Base-by-base conservation (phyloP, 2,113 vertebrate species). In the Rousettus leschenaultii region DNA sequence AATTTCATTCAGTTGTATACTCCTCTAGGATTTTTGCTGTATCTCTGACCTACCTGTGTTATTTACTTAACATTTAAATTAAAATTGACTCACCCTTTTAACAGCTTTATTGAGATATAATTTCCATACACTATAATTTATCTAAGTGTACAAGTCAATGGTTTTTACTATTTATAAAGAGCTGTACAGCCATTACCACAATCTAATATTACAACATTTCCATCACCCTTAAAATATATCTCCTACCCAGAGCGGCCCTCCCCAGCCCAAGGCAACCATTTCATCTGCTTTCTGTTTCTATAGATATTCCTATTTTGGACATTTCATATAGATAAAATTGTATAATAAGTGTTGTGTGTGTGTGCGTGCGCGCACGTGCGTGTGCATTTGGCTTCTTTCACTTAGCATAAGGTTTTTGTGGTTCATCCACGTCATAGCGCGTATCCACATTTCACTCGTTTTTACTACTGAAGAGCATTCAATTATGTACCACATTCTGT, bases 201-300 rank as follows among this genome's bases (percentile, higher is more conserved):
- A 51, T 83, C 10, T 86, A 90, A 92, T 86, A 71, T 94, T 65
- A 83, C 43, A 93, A 70, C 30, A 95, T 63, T 77, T 86, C 45
- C 53, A 94, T 70, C 2, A 75, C 22, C 8, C 18, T n/a, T 14
- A 13, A 57, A 90, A 95, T 38, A 95, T 91, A 85, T 63, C 19
- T 33, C 12, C 40, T 14, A 84, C 0, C 38, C 19, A 80, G 3
- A 24, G 40, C 13, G 79, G 48, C 70, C 48, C 33, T 13, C 53
- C 33, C 18, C 7, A 91, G 73, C 28, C 26, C 28, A 55, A 63
- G 16, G n/a, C 55, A 95, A 83, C 26, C 85, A 94, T 28, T 86
- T 33, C 63, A 80, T 89, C 16, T 80, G 59, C 16, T 79, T 75
- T 68, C 33, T 86, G 22, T 77, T 28, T 91, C 59, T 71, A 51